Evolutionary conservation across 2,888 invertebrate species (phyloP).

Genomic region (Acanthosoma haemorrhoidale): DNA sequence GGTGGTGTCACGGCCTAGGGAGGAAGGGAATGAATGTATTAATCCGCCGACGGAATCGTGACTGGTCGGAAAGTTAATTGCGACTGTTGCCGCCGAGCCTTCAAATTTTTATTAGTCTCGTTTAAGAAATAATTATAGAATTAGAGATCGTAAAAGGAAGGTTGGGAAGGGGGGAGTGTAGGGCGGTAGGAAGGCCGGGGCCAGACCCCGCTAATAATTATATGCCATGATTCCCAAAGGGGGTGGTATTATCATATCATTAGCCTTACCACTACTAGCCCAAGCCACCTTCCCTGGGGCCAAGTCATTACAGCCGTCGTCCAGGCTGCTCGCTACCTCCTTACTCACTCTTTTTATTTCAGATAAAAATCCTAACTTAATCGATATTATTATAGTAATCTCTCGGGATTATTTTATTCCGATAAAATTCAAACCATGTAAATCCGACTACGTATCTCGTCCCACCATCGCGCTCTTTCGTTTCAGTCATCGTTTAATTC

Average conservation of each 20-base stretch:
- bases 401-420: not conserved
- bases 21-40: not conserved
- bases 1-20: too few relatives aligned
- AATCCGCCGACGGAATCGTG: not conserved
- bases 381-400: conserved; percentile 14
- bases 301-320: not conserved
- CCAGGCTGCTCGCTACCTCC: not conserved
- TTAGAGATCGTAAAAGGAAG: conserved; percentile 6
- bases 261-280: too few relatives aligned
- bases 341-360: not conserved
- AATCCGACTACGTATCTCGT: too few relatives aligned
- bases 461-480: not conserved
- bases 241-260: conserved; percentile 8
- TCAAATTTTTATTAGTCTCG: conserved; percentile 4
- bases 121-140: conserved; percentile 7
- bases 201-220: not conserved
- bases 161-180: conserved; percentile 2
- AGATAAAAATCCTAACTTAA: conserved; percentile 8
- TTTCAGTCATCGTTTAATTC: not conserved
- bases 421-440: conserved; percentile 5
- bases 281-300: not conserved
- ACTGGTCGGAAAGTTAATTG: conserved; percentile 4
- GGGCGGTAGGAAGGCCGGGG: not conserved
- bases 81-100: not conserved
- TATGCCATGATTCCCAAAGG: not conserved